Evolutionary conservation across 2,113 vertebrate species (phyloP).

Genomic region (Tachysurus vachellii): DNA sequence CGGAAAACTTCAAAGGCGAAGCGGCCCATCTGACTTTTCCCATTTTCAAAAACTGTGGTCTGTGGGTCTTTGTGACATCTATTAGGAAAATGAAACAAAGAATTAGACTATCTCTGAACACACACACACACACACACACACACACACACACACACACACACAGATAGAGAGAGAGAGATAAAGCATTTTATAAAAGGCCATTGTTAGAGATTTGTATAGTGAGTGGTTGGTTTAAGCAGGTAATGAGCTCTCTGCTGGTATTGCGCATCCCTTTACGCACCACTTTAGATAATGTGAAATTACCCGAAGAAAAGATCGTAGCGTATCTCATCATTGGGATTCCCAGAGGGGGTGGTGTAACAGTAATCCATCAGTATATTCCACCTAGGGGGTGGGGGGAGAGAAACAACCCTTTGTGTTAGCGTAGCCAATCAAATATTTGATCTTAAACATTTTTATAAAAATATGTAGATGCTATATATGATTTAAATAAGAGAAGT

Average conservation of each 20-base stretch:
- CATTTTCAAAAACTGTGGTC: conserved; percentile 93
- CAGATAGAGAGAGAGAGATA: conserved; percentile 18
- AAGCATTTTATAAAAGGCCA: conserved; percentile 40
- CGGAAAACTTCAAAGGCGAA: conserved; percentile 98
- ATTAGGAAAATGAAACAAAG: conserved; percentile 28
- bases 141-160: conserved; percentile 10
- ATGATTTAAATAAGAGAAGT: background rate
- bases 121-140: background rate
- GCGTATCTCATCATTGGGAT: conserved; percentile 90
- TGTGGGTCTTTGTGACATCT: conserved; percentile 96
- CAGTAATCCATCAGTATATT: conserved; percentile 98
- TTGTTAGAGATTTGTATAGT: conserved; percentile 49
- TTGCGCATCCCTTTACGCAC: conserved; percentile 55
- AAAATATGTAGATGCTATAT: background rate
- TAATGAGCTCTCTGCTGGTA: conserved; percentile 67
- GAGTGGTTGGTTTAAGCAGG: conserved; percentile 61
- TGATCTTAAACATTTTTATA: conserved; percentile 53
- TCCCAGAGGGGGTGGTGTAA: conserved; percentile 95
- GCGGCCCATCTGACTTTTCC: conserved; percentile 89
- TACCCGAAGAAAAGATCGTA: conserved; percentile 97
- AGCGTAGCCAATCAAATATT: conserved; percentile 58
- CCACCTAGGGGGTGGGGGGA: conserved; percentile 78
- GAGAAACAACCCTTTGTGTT: conserved; percentile 57
- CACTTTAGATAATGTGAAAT: conserved; percentile 60
- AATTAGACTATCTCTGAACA: conserved; percentile 6